A percentile compares a stretch with the other conserved stretches of the same genome.
Evolutionary conservation across 2,888 invertebrate genomes (phyloP).

Genomic region (Plutella xylostella): DNA sequence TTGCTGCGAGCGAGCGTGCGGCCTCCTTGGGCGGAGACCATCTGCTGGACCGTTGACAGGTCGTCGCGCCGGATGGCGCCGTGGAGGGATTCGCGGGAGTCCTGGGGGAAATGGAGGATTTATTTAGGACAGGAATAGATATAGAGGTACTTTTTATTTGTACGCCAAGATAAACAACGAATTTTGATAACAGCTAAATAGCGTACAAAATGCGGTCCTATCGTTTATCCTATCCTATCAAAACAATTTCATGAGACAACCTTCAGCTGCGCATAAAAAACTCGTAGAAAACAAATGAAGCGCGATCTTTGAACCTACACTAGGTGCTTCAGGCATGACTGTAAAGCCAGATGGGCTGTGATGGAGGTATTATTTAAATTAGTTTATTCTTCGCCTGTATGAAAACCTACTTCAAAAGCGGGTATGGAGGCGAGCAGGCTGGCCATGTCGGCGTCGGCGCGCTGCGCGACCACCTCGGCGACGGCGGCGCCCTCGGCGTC

Average conservation of each 20-base stretch:
- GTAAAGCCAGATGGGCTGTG: no score
- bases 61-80: conserved; percentile 75
- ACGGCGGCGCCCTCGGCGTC: conserved; percentile 80
- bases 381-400: neutral
- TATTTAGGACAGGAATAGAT: no score
- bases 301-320: no score
- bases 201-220: no score
- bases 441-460: conserved; percentile 75
- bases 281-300: no score
- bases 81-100: conserved; percentile 82
- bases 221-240: no score
- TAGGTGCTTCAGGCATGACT: no score
- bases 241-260: no score
- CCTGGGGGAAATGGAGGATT: conserved; percentile 62
- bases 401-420: conserved; percentile 81
- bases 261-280: no score
- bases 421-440: conserved; percentile 79
- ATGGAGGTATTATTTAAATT: neutral
- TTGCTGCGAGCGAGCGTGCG: conserved; percentile 54
- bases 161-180: no score
- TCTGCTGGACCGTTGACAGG: conserved; percentile 66
- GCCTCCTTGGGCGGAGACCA: conserved; percentile 66
- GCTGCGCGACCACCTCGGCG: conserved; percentile 75
- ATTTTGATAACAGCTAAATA: no score
- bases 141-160: no score